Evolutionary conservation across 2,113 vertebrate genomes (phyloP), one percentile per base, ranked within the genome.

Genomic region (Catharus bicknelli): DNA sequence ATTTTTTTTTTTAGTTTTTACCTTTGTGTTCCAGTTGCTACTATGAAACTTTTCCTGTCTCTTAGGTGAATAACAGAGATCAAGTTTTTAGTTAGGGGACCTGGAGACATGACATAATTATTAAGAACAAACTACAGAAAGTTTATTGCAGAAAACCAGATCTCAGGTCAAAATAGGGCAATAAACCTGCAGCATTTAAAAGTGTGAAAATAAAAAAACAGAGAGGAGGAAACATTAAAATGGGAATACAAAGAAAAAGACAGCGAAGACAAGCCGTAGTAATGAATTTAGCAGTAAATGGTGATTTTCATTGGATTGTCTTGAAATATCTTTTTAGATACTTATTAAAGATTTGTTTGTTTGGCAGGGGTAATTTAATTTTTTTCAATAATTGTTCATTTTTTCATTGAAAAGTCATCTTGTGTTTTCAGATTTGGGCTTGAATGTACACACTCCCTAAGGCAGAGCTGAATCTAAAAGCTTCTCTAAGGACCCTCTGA

Each of bases 291-390:
- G 38, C 45, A 78, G 40, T 22, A 81, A 70, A 59, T 16, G 5
- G 1, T 11, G 70, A 40, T 5, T 72, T 91, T 58, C 8, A 34
- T 6, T 51, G 20, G 36, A 32, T 40, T 70, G 3, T 5, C 5
- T 70, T 5, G 51, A 74, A 48, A 36, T 40, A 14, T 40, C 30
- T 64, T 30, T 81, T 51, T 51, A 48, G 4, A 9, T 32, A 50
- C 7, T 13, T 79, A 54, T 29, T 58, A 45, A 45, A 51, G 7
- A 23, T 30, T 10, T 54, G 67, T 29, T 29, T 78, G 19, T 22
- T 62, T 50, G 9, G 19, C 27, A 7, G 9, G 4, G 5, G 4
- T 13, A 1, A 4, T 27, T 51, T 17, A 13, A 1, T 5, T 40
- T 61, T 81, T 40, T 45, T 50, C 9, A 30, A 11, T 21, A 57